Evolutionary conservation across 30 jellyfish, hydroid and myxozoan genomes (phyloP), one percentile per base, ranked within the genome.

Genomic region (Turritopsis dohrnii): DNA sequence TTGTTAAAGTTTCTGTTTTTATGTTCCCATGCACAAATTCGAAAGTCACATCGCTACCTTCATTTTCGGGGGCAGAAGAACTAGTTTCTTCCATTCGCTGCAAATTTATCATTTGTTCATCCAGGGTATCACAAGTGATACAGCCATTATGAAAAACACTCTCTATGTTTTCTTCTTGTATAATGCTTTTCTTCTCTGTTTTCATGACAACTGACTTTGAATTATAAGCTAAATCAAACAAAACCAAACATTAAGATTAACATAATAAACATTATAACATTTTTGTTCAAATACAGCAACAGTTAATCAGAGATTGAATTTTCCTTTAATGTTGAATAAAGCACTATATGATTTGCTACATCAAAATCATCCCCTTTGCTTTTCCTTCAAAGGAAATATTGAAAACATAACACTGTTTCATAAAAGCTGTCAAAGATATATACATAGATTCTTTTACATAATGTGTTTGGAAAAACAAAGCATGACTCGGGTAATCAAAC

Each of bases 21-120:
- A 69, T 7, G 19, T 69, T 27, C 22, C 77, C 77, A n/a, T 69
- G 31, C 30, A 69, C 77, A 69, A 69, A 69, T 27, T 69, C 60
- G 13, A 3, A 41, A 41, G 60, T 13, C 60, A 13, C 13, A 13
- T 41, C 60, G 13, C 13, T 13, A 13, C 13, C 60, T 41, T 41
- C 60, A 41, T 41, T 41, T 41, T 13, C 60, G 13, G 60, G 60
- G n/a, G n/a, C n/a, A n/a, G n/a, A n/a, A n/a, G n/a, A n/a, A n/a
- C n/a, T n/a, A 41, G 60, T 41, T 41, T 41, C 60, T 3, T 41
- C 60, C 60, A 41, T 41, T 41, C 60, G 5, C 60, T 41, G 60
- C 60, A 41, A 41, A 41, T 41, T 13, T 13, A 41, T 3, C 60
- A 41, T 41, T 41, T 41, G 60, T 41, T 41, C 13, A 41, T 41